Base-by-base conservation (phyloP, 2,888 invertebrate species). In the Hecatera dysodea region DNA sequence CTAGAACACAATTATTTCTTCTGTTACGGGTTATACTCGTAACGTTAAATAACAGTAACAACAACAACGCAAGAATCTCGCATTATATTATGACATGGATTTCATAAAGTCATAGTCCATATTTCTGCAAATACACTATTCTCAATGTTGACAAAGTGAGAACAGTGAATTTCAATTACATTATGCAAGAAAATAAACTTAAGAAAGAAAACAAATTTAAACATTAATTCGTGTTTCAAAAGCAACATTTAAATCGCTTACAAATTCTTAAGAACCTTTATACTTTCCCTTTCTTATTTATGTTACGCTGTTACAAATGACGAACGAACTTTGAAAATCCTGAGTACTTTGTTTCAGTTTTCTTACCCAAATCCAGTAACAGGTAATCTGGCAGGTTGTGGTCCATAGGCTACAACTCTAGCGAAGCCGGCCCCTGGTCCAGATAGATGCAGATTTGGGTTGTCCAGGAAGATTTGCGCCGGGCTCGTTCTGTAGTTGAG, bases 301-400 rank as follows among this genome's bases (percentile, higher is more conserved):
- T 15, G 53, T 12, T 24, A 19, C 5, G 3, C 1, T 42, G n/a
- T n/a, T n/a, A n/a, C n/a, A n/a, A n/a, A n/a, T n/a, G n/a, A n/a
- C n/a, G n/a, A n/a, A n/a, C n/a, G n/a, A 39, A 36, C 2, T 59
- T 42, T 59, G 4, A 29, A 19, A 15, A 27, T 24, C 1, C 33
- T 22, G 1, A 2, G 7, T 6, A 19, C 0, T 24, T 17, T 48
- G n/a, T n/a, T 33, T 33, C 39, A 0, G 6, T n/a, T 46, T 48
- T 68, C 75, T 75, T 22, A 93, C 93, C 93, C 93, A 80, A 90
- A 93, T 81, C 93, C 95, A 75, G 81, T 87, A 0, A 94, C 93
- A 0, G 93, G 90, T 24, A 93, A 75, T 74, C 95, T 90, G 46
- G 89, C 89, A 1, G 92, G 79, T 5, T 88, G 86, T 1, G 88